Evolutionary conservation across 1,140 invertebrate genomes (phyloP), one percentile per base, ranked within the genome.

Genomic region (Spodoptera litura): DNA sequence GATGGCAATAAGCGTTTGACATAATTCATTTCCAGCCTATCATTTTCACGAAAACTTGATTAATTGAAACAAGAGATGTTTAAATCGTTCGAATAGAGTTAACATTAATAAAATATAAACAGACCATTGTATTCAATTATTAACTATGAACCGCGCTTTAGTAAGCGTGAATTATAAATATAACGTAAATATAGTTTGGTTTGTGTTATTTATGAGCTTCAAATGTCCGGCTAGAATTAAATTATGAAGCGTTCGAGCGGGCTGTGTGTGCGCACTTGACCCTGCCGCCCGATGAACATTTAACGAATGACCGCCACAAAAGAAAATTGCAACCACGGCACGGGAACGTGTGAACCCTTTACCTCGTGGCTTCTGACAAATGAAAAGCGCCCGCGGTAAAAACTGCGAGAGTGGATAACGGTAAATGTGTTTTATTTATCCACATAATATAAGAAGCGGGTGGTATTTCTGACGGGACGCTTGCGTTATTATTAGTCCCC

Each of bases 291-390:
- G 80, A 78, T 89, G 88, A 87, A 89, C 87, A 85, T 89, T 89
- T 89, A 89, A 88, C 85, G 88, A 89, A 87, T 84, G 80, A 78
- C 70, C 68, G 77, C 83, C 86, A 85, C 86, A 86, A 87, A 86
- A 87, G 87, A 85, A 89, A 85, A 89, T 87, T 87, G 84, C 84
- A 82, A 80, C 79, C 75, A 73, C 79, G 70, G 76, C 68, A 81
- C 73, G 55, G 75, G 79, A 80, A 79, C 79, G 85, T 83, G 85
- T 73, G 72, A 86, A 84, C 77, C 80, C 81, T 81, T 83, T 86
- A 83, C 74, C 75, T 82, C 74, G 78, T 25, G 78, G 81, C 78
- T 76, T 68, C 78, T 73, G 64, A 52, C 49, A 78, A 79, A 82
- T 82, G 68, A 74, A 80, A 82, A 79, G 61, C 44, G 75, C 74